A percentile compares a stretch with the other conserved stretches of the same genome.
Conservation (phyloP, 2,888 invertebrate genomes). For the Calliopum simillimum region DNA sequence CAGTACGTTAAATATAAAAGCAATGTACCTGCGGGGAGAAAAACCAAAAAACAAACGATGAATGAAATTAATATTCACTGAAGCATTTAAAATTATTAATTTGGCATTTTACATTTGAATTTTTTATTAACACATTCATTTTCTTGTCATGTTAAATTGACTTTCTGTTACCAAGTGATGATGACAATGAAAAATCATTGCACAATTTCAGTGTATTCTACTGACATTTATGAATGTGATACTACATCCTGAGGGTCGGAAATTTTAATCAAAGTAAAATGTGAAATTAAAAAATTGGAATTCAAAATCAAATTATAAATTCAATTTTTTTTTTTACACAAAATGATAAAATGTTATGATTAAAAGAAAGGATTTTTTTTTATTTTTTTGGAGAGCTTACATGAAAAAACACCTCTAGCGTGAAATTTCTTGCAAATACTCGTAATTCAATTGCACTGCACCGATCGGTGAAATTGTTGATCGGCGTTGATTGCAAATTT, state of each 20-base stretch:
- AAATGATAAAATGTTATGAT: too few relatives aligned
- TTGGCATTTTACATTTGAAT: not conserved
- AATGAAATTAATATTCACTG: not conserved
- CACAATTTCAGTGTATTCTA: not conserved
- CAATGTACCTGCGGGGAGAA: too few relatives aligned
- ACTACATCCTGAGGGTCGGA: not conserved
- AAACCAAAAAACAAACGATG: too few relatives aligned
- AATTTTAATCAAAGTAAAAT: not conserved
- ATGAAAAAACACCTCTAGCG: not conserved
- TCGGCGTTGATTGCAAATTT: not conserved
- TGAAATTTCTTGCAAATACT: slow-evolving; percentile 16
- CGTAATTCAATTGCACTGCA: too few relatives aligned
- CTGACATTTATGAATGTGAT: slow-evolving; percentile 8
- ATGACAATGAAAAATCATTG: not conserved
- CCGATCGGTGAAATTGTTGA: too few relatives aligned
- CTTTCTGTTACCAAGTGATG: slow-evolving; percentile 1
- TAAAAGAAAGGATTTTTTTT: too few relatives aligned
- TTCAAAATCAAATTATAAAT: too few relatives aligned
- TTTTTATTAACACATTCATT: slow-evolving; percentile 3
- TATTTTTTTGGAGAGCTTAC: too few relatives aligned
- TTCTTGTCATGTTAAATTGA: slow-evolving; percentile 22
- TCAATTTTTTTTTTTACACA: too few relatives aligned
- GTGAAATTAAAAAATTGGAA: too few relatives aligned
- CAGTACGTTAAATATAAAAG: too few relatives aligned
- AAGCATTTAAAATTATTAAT: slow-evolving; percentile 6